Evolutionary conservation across 1,140 invertebrate species (phyloP), one percentile per base, ranked within the genome.

Genomic region (Diorhabda sublineata): DNA sequence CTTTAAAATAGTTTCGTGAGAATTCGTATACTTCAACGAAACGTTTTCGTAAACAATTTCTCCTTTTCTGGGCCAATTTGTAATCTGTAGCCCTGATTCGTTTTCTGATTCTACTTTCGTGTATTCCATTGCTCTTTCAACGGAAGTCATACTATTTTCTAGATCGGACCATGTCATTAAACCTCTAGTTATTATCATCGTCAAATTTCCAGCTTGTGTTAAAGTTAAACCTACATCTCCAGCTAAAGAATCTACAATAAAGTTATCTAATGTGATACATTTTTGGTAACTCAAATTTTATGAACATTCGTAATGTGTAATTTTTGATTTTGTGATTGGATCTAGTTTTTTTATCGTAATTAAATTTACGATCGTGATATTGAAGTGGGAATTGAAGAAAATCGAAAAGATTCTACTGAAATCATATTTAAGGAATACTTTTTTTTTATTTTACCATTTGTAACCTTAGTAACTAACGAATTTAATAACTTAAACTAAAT

Each of bases 61-160:
- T 0, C 92, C 93, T 11, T 87, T 77, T 8, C 81, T 74, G 0
- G 94, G 93, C 94, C 94, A 94, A 5, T 82, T 61, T 5, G 80
- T 3, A 3, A 74, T 42, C 3, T 61, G 66, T 42, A 65, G 11
- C 5, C 73, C 75, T 45, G 86, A 79, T 73, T 84, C 87, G 73
- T 87, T 87, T 80, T 95, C 93, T 42, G 87, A 86, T 69, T 87
- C 83, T 57, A 93, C 82, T 58, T 86, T 82, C 3, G 87, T 89
- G 75, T 93, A 93, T 77, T 93, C 91, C 64, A 91, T 77, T 57
- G 92, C 87, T 47, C 91, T 84, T 79, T 93, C 91, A 11, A 93
- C 91, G 5, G 89, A 89, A 44, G 91, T 92, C 91, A 93, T 93
- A 70, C 87, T 88, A 76, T 92, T 93, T 74, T 92, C 90, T 3